These are phyloP conservation scores for Agrilus biguttatus DNA, from an alignment of 2,888 invertebrate genomes.

Conservation along the genomic window DNA sequence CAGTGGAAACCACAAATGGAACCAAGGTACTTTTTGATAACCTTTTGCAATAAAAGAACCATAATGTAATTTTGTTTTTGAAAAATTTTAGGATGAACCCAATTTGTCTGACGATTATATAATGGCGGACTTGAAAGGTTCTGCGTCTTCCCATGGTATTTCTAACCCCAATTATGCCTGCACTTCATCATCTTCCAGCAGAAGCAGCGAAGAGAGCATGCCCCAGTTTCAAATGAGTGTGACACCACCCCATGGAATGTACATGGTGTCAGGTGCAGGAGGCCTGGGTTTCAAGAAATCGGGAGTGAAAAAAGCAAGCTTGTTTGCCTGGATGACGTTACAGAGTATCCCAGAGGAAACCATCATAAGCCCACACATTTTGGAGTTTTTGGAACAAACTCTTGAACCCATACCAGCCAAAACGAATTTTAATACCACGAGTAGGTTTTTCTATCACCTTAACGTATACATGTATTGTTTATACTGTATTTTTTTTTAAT, in stretches of 20 bases:
- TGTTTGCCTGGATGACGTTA: conserved; percentile 91
- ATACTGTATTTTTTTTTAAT: neutral
- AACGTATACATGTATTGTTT: neutral
- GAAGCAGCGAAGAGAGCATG: conserved; percentile 15
- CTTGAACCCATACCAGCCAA: conserved; percentile 77
- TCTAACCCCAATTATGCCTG: conserved; percentile 29
- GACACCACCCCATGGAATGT: conserved; percentile 11
- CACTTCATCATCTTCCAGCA: conserved; percentile 19
- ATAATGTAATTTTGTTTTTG: neutral
- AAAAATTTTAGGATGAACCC: conserved; percentile 5
- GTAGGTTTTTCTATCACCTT: conserved; percentile 6
- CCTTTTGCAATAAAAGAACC: conserved; percentile 1
- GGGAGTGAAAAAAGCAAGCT: conserved; percentile 71
- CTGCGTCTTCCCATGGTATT: conserved; percentile 25
- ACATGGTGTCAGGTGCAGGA: conserved; percentile 5
- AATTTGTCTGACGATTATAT: neutral
- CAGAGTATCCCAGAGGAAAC: conserved; percentile 97
- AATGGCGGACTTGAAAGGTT: conserved; percentile 9
- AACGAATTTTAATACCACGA: conserved; percentile 19
- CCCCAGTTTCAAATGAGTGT: conserved; percentile 12
- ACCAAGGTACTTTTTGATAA: conserved; percentile 1
- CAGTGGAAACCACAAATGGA: neutral
- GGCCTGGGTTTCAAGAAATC: conserved; percentile 31
- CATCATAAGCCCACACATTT: conserved; percentile 89
- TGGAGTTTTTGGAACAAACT: conserved; percentile 95